Evolutionary conservation across 1,140 invertebrate genomes (phyloP).

Genomic region (Galleria mellonella): DNA sequence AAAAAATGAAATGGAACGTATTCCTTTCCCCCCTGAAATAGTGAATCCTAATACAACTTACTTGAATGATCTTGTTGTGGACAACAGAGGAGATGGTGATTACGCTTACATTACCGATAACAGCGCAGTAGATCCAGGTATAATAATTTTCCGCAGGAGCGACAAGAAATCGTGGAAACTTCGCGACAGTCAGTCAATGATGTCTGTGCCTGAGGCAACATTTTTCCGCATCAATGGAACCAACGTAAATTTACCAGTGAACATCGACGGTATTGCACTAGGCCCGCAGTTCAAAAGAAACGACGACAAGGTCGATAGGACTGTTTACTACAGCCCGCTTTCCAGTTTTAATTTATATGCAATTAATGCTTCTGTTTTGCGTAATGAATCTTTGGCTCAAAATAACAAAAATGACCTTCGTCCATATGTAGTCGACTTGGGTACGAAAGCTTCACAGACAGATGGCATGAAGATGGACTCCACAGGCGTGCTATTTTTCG

Average conservation of each 20-base stretch:
- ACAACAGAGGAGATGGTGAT: constrained; percentile 78
- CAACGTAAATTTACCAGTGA: constrained; percentile 67
- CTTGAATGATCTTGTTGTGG: constrained; percentile 81
- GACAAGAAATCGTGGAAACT: constrained; percentile 81
- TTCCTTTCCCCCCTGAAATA: constrained; percentile 74
- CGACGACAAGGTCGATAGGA: constrained; percentile 60
- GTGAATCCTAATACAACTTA: constrained; percentile 71
- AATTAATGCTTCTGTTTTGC: constrained; percentile 74
- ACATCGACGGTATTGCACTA: constrained; percentile 81
- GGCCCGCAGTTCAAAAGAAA: constrained; percentile 70
- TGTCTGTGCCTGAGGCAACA: constrained; percentile 71
- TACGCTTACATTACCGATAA: constrained; percentile 83
- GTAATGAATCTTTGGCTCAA: constrained; percentile 65
- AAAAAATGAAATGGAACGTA: constrained; percentile 72
- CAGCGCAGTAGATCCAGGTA: constrained; percentile 78
- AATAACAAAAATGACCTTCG: constrained; percentile 35
- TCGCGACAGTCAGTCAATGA: constrained; percentile 77
- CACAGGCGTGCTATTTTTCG: constrained; percentile 78
- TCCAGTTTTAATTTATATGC: constrained; percentile 79
- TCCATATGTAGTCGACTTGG: constrained; percentile 73
- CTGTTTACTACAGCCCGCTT: constrained; percentile 79
- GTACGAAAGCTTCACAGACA: constrained; percentile 78
- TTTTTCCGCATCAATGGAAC: constrained; percentile 76
- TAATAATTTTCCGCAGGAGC: constrained; percentile 79
- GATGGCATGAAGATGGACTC: constrained; percentile 83